Conservation (phyloP, 2,888 invertebrate genomes). For the Oligia latruncula region DNA sequence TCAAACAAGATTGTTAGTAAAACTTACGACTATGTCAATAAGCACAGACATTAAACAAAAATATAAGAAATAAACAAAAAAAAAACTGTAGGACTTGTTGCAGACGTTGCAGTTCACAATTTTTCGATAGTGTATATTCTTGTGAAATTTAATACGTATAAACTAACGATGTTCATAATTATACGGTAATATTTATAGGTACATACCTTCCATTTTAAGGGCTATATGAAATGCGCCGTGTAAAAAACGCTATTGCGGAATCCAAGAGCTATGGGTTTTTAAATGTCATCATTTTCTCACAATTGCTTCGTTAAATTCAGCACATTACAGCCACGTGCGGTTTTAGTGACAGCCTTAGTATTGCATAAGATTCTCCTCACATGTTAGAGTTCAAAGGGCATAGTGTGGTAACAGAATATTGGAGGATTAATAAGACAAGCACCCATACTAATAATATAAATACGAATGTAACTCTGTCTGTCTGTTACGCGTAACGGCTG, state of each 20-base stretch:
- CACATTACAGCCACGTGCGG: conserved; percentile 37
- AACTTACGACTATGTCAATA: too few relatives aligned
- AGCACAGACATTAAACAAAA: too few relatives aligned
- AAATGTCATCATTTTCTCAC: conserved; percentile 42
- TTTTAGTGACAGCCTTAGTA: conserved; percentile 39
- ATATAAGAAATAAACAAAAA: too few relatives aligned
- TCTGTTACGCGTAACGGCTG: neutral
- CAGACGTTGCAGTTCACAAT: too few relatives aligned
- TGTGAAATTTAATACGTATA: neutral
- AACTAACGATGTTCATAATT: neutral
- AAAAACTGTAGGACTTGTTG: too few relatives aligned
- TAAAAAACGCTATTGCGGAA: conserved; percentile 22
- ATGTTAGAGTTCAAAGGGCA: conserved; percentile 36
- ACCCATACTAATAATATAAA: too few relatives aligned
- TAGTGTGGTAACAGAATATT: conserved; percentile 1
- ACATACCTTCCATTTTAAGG: neutral
- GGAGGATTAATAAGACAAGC: conserved; percentile 11
- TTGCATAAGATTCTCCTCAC: conserved; percentile 28
- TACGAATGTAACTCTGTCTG: too few relatives aligned
- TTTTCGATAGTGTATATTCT: too few relatives aligned
- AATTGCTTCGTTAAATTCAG: conserved; percentile 40
- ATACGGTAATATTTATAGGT: neutral
- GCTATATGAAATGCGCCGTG: neutral
- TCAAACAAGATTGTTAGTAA: too few relatives aligned
- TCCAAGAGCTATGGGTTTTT: conserved; percentile 24